phyloP scores from a whole-genome alignment of 2,888 invertebrate species.

The Ichneumon xanthorius region DNA sequence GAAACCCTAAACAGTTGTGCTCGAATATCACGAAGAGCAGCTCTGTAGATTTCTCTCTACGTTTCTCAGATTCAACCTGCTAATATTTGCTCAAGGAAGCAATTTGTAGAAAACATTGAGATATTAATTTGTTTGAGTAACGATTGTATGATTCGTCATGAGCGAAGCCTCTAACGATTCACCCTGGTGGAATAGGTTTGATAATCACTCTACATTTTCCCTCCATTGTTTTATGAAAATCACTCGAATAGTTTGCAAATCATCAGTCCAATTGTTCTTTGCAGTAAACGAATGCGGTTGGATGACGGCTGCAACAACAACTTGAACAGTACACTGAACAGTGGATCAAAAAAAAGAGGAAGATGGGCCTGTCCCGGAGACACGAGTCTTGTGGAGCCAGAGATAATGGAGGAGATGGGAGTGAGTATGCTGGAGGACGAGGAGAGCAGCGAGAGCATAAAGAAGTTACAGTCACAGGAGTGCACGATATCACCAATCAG shows the following conservation, averaged over 20 bases:
- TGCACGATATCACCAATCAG: slow-evolving; percentile 78
- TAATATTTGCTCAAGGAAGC: background rate
- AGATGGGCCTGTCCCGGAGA: slow-evolving; percentile 81
- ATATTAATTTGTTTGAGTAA: slow-evolving; percentile 7
- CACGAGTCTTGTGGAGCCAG: slow-evolving; percentile 84
- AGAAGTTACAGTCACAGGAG: slow-evolving; percentile 81
- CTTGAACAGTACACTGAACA: slow-evolving; percentile 75
- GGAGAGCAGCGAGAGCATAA: slow-evolving; percentile 82
- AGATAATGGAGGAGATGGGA: slow-evolving; percentile 87
- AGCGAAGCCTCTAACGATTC: slow-evolving; percentile 60
- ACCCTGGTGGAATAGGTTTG: slow-evolving; percentile 75
- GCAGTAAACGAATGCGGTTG: slow-evolving; percentile 80
- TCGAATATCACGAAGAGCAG: background rate
- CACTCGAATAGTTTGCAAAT: background rate
- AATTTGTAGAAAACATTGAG: background rate
- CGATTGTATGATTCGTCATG: slow-evolving; percentile 47
- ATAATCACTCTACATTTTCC: slow-evolving; percentile 29
- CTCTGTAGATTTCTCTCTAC: background rate
- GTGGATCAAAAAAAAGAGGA: slow-evolving; percentile 73
- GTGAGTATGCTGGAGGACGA: slow-evolving; percentile 87
- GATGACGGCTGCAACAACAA: slow-evolving; percentile 82
- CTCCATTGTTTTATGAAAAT: background rate
- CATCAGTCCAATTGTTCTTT: slow-evolving; percentile 53
- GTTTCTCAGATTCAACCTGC: background rate
- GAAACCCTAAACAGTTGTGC: background rate